Evolutionary conservation across 1,140 invertebrate genomes (phyloP).

Genomic region (Macrobrachium nipponense): DNA sequence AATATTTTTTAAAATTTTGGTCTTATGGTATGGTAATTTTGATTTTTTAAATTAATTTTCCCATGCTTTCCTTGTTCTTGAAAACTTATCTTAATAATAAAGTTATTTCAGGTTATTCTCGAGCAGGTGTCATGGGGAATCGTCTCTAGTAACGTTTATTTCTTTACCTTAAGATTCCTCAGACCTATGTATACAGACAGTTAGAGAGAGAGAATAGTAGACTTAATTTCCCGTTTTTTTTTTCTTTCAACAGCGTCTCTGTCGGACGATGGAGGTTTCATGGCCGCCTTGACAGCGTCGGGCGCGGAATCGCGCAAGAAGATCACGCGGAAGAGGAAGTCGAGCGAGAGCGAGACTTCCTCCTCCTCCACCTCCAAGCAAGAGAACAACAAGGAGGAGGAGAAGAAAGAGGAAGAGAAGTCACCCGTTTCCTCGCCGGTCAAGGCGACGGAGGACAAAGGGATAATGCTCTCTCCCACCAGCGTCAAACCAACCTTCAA

Average conservation of each 20-base stretch:
- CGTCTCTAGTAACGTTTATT: no score
- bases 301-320: slow-evolving; percentile 35
- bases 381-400: slow-evolving; percentile 3
- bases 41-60: no score
- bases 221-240: neutral
- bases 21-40: no score
- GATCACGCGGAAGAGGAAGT: slow-evolving; percentile 47
- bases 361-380: neutral
- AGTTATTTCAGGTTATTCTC: no score
- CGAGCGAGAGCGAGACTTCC: slow-evolving; percentile 42
- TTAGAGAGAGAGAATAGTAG: neutral
- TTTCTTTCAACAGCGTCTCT: slow-evolving; percentile 19
- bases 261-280: slow-evolving; percentile 47
- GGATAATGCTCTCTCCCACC: slow-evolving; percentile 30
- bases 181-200: no score
- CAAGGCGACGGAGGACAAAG: slow-evolving; percentile 12
- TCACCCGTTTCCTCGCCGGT: neutral
- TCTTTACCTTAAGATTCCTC: no score
- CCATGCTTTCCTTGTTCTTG: no score
- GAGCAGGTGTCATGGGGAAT: no score
- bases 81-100: no score
- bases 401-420: slow-evolving; percentile 15
- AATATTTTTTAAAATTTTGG: no score
- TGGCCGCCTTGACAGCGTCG: slow-evolving; percentile 44
- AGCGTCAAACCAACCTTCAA: slow-evolving; percentile 46